These are phyloP conservation scores for Hylaeus anthracinus DNA, from an alignment of 1,140 invertebrate species.

Conservation along the genomic window DNA sequence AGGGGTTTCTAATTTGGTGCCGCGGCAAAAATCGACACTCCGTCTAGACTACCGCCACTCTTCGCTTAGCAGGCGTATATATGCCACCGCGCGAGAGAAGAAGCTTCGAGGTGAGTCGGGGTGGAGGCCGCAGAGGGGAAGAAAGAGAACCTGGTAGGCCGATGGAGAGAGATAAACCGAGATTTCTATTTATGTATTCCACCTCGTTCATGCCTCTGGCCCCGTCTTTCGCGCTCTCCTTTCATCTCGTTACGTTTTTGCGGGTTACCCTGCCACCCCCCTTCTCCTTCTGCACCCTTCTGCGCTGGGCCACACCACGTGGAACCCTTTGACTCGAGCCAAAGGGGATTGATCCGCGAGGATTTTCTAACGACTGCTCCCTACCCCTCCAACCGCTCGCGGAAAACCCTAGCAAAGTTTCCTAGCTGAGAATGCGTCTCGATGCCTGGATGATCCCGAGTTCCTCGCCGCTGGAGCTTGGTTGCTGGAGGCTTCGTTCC, in stretches of 20 bases:
- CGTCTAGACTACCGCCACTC: slow-evolving; percentile 78
- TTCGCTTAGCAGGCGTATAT: slow-evolving; percentile 55
- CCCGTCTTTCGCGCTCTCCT: slow-evolving; percentile 73
- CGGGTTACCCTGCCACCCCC: slow-evolving; percentile 49
- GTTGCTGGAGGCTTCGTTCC: neutral
- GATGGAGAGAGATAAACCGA: slow-evolving; percentile 46
- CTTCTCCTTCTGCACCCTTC: neutral
- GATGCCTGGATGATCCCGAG: no score
- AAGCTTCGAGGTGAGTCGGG: neutral
- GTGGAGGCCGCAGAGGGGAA: neutral
- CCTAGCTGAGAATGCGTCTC: neutral
- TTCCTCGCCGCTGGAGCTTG: no score
- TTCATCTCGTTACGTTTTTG: slow-evolving; percentile 79
- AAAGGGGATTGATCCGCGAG: slow-evolving; percentile 55
- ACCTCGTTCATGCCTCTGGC: slow-evolving; percentile 74
- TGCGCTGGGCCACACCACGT: neutral
- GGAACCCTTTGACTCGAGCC: slow-evolving; percentile 42
- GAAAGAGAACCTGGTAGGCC: neutral
- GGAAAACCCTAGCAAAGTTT: slow-evolving; percentile 23
- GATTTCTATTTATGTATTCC: slow-evolving; percentile 80
- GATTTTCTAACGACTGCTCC: slow-evolving; percentile 49
- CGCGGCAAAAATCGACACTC: slow-evolving; percentile 80
- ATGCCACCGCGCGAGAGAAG: slow-evolving; percentile 27
- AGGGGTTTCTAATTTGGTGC: slow-evolving; percentile 79
- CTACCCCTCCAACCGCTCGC: neutral